phyloP scores from a whole-genome alignment of 2,888 invertebrate genomes.

The Apamea monoglypha region DNA sequence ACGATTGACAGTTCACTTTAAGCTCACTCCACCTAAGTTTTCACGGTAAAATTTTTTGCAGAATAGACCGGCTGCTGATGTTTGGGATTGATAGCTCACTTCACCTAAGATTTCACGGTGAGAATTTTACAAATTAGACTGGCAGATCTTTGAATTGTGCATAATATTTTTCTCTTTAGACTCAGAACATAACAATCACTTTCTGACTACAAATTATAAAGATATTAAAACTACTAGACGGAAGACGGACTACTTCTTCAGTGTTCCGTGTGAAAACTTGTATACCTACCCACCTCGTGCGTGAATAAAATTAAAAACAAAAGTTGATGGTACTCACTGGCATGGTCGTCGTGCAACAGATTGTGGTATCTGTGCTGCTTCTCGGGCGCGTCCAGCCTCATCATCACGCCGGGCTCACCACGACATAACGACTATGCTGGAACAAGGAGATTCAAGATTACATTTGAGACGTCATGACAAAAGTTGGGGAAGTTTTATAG shows the following conservation, averaged over 20 bases:
- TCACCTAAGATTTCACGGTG: neutral
- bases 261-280: conserved; percentile 32
- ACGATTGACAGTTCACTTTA: too few relatives aligned
- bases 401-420: conserved; percentile 86
- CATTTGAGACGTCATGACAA: neutral
- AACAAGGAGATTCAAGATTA: conserved; percentile 43
- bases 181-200: neutral
- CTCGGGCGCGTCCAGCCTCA: conserved; percentile 87
- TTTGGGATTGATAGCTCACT: too few relatives aligned
- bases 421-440: conserved; percentile 79
- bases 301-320: conserved; percentile 31
- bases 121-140: neutral
- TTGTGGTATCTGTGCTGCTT: conserved; percentile 89
- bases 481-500: neutral
- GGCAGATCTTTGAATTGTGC: neutral
- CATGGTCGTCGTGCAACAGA: conserved; percentile 88
- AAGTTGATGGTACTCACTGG: conserved; percentile 80
- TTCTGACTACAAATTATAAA: neutral
- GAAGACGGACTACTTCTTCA: conserved; percentile 19
- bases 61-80: too few relatives aligned
- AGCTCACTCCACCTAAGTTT: too few relatives aligned
- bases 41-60: too few relatives aligned
- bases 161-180: neutral
- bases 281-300: neutral
- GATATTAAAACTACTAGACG: conserved; percentile 7